Evolutionary conservation across 1,140 invertebrate genomes (phyloP).

Genomic region (Pemphigus obesinymphae): DNA sequence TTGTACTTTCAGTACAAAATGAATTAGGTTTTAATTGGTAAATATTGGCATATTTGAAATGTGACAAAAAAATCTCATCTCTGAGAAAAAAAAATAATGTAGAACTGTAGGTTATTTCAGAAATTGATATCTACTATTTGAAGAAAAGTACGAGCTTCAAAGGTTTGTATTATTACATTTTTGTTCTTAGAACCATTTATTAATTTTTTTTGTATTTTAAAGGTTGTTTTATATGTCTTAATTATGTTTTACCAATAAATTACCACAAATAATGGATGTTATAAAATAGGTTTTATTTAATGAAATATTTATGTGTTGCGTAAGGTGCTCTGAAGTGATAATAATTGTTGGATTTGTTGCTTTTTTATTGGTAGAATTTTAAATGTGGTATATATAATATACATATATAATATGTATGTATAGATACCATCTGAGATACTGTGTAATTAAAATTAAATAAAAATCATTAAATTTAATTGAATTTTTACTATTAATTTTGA

Average conservation of each 20-base stretch:
- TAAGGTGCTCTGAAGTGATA: not conserved
- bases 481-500: no score
- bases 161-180: constrained; percentile 26
- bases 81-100: not conserved
- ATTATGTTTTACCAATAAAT: not conserved
- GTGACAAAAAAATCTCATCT: not conserved
- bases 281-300: not conserved
- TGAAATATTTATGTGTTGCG: not conserved
- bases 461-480: no score
- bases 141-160: not conserved
- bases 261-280: not conserved
- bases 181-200: not conserved
- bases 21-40: no score
- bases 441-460: not conserved
- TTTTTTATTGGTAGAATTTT: not conserved
- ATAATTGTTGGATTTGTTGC: not conserved
- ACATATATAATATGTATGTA: no score
- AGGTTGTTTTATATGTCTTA: not conserved
- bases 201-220: not conserved
- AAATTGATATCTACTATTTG: constrained; percentile 37
- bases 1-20: not conserved
- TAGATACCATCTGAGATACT: not conserved
- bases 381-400: not conserved
- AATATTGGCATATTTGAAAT: not conserved
- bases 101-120: constrained; percentile 44